Base-by-base conservation (phyloP, 2,797 vertebrate genomes). In the Acipenser transmontanus region DNA sequence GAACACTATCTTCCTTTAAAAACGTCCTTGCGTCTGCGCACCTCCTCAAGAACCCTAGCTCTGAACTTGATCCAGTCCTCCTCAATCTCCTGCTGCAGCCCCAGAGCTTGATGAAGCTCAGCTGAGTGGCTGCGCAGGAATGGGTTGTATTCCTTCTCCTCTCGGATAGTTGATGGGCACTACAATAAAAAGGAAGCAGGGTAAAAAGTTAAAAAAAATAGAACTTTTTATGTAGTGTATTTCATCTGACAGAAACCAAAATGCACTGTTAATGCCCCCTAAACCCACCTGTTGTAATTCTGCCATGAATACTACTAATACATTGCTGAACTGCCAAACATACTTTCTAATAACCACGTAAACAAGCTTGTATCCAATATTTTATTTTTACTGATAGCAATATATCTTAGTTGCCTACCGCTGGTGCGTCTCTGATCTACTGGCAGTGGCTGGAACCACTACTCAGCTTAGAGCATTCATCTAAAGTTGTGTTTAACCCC, bases 141-240 rank as follows among this genome's bases (percentile, higher is more conserved):
- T 0, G 95, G 96, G 73, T 98, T 98, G 83, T 98, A 98, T 70
- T 85, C 84, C 77, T 92, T 93, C 78, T 98, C 95, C 49, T 98
- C 95, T 2, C 90, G 89, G 8, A 98, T 82, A 0, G 94, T 97
- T 50, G 96, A 98, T 0, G 96, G 96, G 78, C 94, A 89, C 96
- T 98, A 82, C 0, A 78, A 79, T 62, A 50, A 52, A 64, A 7
- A 9, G n/a, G 52, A 59, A 1, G 7, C 68, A 68, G 61, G 64
- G 2, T 47, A 47, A 61, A 49, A 51, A 50, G 14, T 7, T 11
- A 50, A 12, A 51, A 20, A 60, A 10, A 34, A 49, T 6, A 4
- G 50, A 56, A 34, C 61, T 56, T 56, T 10, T 8, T 8, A 50
- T n/a, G 13, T 20, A 34, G 59, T 12, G 34, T 34, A 34, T 34